Evolutionary conservation across 2,797 vertebrate genomes (phyloP), one percentile per base, ranked within the genome.

Genomic region (Emys orbicularis): DNA sequence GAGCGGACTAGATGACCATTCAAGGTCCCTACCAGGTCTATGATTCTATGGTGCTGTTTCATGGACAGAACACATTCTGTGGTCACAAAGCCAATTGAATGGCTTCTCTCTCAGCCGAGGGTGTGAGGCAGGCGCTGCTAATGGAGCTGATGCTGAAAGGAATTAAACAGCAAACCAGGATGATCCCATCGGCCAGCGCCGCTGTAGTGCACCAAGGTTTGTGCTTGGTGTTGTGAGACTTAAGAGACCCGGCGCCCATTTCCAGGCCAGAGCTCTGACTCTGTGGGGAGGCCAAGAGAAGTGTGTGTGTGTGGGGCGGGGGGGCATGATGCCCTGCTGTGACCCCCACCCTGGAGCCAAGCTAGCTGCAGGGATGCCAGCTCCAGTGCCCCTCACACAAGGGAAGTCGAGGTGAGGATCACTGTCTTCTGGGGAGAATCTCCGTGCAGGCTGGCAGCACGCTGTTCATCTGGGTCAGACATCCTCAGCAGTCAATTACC

Each of bases 161-260:
- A n/a, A n/a, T n/a, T 13, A 34, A 65, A n/a, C 16, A n/a, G 31
- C 31, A 65, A 65, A 65, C 59, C 59, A 61, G 59, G 31, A 61
- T 15, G 59, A 18, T 18, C 34, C 34, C 34, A 9, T n/a, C 16
- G 2, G 15, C 61, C 61, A n/a, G 34, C 16, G 3, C 16, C 8
- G 7, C 34, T 65, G 16, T n/a, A n/a, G 34, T 18, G 8, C 8
- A n/a, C 34, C 15, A 5, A n/a, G 61, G 2, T 65, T n/a, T 65
- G 31, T 18, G 31, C 8, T n/a, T 16, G 3, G 1, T 2, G 15
- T n/a, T 19, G 61, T n/a, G 61, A 8, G 34, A 8, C 8, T 8
- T 34, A 34, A 65, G 31, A 65, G 61, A 65, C 16, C 8, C 2
- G 31, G 8, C 3, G 4, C 16, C 16, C 34, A 2, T 65, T 65